These are phyloP conservation scores for Polyergus mexicanus DNA, from an alignment of 1,140 invertebrate genomes.

Conservation along the genomic window DNA sequence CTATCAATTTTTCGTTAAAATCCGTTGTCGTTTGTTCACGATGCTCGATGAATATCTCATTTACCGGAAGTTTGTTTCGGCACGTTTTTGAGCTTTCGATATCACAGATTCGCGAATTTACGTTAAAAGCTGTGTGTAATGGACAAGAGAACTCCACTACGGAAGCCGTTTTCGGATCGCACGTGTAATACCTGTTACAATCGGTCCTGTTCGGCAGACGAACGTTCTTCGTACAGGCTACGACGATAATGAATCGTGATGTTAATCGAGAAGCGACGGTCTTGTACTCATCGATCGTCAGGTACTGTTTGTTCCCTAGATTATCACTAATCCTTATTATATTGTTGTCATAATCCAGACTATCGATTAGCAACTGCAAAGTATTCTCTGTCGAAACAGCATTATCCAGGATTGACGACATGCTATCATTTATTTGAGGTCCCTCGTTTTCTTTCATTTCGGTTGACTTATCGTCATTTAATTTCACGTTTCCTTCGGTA, in stretches of 20 bases:
- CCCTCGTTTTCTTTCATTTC: neutral
- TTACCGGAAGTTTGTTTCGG: neutral
- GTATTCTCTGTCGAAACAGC: neutral
- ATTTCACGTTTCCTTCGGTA: constrained; percentile 37
- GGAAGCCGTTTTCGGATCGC: constrained; percentile 83
- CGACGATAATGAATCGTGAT: constrained; percentile 78
- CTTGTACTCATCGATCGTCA: constrained; percentile 75
- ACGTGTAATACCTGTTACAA: constrained; percentile 87
- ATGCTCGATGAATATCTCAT: neutral
- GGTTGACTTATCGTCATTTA: constrained; percentile 28
- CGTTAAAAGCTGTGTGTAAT: constrained; percentile 85
- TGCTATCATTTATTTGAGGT: neutral
- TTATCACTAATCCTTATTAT: constrained; percentile 75
- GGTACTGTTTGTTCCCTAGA: constrained; percentile 75
- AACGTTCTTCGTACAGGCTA: constrained; percentile 84
- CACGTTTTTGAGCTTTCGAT: constrained; percentile 78
- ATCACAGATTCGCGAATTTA: constrained; percentile 84
- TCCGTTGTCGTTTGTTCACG: neutral
- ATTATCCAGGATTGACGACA: neutral
- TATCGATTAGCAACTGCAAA: constrained; percentile 27
- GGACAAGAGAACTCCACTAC: constrained; percentile 86
- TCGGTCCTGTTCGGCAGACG: constrained; percentile 85
- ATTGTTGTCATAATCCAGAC: constrained; percentile 60
- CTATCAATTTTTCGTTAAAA: neutral
- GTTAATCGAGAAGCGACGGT: constrained; percentile 66